A percentile compares a stretch with the other conserved stretches of the same genome.
phyloP scores from a whole-genome alignment of 2,888 invertebrate genomes.

The Mimachlamys varia region DNA sequence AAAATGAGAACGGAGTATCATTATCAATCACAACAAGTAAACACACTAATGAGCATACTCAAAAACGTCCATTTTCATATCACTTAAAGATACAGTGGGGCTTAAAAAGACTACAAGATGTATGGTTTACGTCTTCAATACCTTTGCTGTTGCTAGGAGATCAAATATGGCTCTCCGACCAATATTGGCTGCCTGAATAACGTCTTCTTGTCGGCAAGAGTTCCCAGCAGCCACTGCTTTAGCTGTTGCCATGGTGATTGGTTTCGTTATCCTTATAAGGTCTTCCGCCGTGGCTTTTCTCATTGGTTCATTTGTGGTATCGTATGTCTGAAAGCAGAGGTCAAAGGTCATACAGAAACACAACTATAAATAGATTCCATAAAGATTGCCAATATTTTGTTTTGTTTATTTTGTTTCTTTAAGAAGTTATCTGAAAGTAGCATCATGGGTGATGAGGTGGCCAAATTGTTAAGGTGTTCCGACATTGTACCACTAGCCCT shows the following conservation, averaged over 20 bases:
- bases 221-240: slow-evolving; percentile 97
- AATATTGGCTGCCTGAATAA: slow-evolving; percentile 96
- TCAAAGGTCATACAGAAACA: not conserved
- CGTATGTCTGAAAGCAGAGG: slow-evolving; percentile 85
- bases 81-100: too few species aligned
- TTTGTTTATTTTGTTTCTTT: too few species aligned
- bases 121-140: slow-evolving; percentile 70
- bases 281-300: slow-evolving; percentile 92
- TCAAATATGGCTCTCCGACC: slow-evolving; percentile 97
- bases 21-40: too few species aligned
- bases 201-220: slow-evolving; percentile 95
- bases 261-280: slow-evolving; percentile 94
- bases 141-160: slow-evolving; percentile 94
- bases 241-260: slow-evolving; percentile 96
- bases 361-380: not conserved
- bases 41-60: too few species aligned
- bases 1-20: too few species aligned
- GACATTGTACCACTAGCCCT: too few species aligned
- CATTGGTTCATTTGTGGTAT: slow-evolving; percentile 78
- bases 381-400: too few species aligned
- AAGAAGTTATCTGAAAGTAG: too few species aligned
- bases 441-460: too few species aligned
- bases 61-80: too few species aligned
- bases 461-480: too few species aligned
- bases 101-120: too few species aligned